Evolutionary conservation across 2,888 invertebrate genomes (phyloP), one percentile per base, ranked within the genome.

Genomic region (Hypsopygia costalis): DNA sequence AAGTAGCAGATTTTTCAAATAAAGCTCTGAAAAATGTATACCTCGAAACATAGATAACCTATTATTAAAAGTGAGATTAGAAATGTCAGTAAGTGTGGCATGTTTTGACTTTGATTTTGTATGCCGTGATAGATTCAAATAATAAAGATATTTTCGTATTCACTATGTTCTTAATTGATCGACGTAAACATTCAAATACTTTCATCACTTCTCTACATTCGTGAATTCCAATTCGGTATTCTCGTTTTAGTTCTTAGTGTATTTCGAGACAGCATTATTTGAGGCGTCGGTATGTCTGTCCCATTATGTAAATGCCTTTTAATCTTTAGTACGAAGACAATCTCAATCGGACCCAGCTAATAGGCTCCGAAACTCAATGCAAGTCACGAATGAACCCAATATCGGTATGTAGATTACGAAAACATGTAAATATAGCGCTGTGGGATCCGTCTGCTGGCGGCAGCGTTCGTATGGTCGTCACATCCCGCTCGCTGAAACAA

Each of bases 361-460:
- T 79, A 71, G 66, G 65, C 65, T 52, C 42, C 48, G 37, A 39
- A 47, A 68, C 56, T 62, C 52, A 47, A 85, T 83, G 75, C 85
- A 66, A 72, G 83, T 82, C 86, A 86, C 86, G 85, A 56, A 62
- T 69, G 51, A 59, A 56, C 54, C 63, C 69, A 69, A 79, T 83
- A 80, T 80, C 66, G 63, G 60, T 55, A 73, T 65, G 68, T 66
- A 70, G 69, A 81, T 82, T 74, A 65, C 66, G 69, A 74, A 79
- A 81, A 77, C 78, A 82, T 80, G 80, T 76, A 75, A 80, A 81
- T 79, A 63, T 49, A 51, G 54, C 48, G 56, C 49, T 55, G 62
- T 58, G 56, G 58, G 53, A 58, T 47, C 16, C 50, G 45, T 36
- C 28, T 32, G 12, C 40, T 16, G 16, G 37, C 11, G 25, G 42